Percentiles rank a stretch among this genome's conserved stretches.
Conservation (phyloP, 2,113 vertebrate species). For the Forbesichthys agassizii region DNA sequence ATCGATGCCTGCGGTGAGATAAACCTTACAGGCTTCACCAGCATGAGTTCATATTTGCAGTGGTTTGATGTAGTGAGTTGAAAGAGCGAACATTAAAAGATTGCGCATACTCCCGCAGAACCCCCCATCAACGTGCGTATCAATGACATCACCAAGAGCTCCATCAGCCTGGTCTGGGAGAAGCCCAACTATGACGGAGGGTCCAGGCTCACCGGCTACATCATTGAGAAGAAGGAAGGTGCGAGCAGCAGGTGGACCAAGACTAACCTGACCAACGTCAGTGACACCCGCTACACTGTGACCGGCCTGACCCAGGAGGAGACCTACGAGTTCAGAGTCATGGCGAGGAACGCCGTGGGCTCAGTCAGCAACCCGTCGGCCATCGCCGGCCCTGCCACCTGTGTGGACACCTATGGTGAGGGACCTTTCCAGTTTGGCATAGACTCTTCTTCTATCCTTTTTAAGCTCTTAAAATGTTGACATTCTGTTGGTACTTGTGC, state of each 20-base stretch:
- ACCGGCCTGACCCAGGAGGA: slow-evolving; percentile 90
- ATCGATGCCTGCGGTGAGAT: slow-evolving; percentile 96
- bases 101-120: slow-evolving; percentile 79
- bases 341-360: slow-evolving; percentile 93
- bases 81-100: neutral
- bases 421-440: slow-evolving; percentile 13
- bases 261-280: slow-evolving; percentile 89
- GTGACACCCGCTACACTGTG: slow-evolving; percentile 87
- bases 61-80: neutral
- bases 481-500: too few relatives aligned
- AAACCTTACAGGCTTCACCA: neutral
- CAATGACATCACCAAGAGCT: slow-evolving; percentile 91
- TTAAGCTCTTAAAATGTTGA: neutral
- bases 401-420: slow-evolving; percentile 93
- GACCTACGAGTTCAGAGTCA: slow-evolving; percentile 92
- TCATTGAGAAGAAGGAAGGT: slow-evolving; percentile 88
- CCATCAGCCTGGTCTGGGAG: slow-evolving; percentile 88
- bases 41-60: too few relatives aligned
- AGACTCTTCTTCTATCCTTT: neutral
- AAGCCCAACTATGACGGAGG: slow-evolving; percentile 94
- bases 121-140: slow-evolving; percentile 87
- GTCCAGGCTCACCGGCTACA: slow-evolving; percentile 91
- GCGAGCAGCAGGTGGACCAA: slow-evolving; percentile 88
- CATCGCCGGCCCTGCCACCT: slow-evolving; percentile 87
- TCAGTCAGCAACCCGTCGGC: slow-evolving; percentile 93